Evolutionary conservation across 2,888 invertebrate species (phyloP).

Genomic region (Epirrita christyi): DNA sequence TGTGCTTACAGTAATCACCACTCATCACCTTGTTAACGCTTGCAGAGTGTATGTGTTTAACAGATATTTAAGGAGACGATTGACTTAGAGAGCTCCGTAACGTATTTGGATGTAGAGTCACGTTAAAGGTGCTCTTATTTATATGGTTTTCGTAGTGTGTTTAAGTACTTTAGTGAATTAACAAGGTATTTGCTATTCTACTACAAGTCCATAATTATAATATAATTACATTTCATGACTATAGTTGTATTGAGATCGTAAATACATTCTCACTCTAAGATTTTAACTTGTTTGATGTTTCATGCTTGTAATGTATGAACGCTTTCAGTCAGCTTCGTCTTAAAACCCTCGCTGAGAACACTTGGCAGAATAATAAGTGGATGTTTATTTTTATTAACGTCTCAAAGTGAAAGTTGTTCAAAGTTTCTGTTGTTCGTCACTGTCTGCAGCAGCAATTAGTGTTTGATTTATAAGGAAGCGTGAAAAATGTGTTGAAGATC

Average conservation of each 20-base stretch:
- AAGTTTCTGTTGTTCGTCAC: conserved; percentile 26
- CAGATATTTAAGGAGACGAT: conserved; percentile 23
- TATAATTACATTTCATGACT: too few species aligned
- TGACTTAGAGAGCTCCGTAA: conserved; percentile 3
- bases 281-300: too few species aligned
- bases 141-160: too few species aligned
- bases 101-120: too few species aligned
- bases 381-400: conserved; percentile 26
- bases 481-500: conserved; percentile 13
- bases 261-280: too few species aligned
- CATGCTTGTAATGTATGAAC: neutral
- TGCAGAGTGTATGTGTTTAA: conserved; percentile 19
- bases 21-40: conserved; percentile 34
- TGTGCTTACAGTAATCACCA: conserved; percentile 30
- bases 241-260: too few species aligned
- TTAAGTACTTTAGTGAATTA: too few species aligned
- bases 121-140: too few species aligned
- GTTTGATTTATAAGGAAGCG: conserved; percentile 23
- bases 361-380: conserved; percentile 4
- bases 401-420: conserved; percentile 9
- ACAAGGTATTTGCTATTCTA: too few species aligned
- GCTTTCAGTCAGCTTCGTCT: conserved; percentile 10
- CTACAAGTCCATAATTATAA: too few species aligned
- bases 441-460: conserved; percentile 16
- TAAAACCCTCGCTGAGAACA: conserved; percentile 16